Evolutionary conservation across 2,888 invertebrate species (phyloP), one percentile per base, ranked within the genome.

Genomic region (Penaeus monodon): DNA sequence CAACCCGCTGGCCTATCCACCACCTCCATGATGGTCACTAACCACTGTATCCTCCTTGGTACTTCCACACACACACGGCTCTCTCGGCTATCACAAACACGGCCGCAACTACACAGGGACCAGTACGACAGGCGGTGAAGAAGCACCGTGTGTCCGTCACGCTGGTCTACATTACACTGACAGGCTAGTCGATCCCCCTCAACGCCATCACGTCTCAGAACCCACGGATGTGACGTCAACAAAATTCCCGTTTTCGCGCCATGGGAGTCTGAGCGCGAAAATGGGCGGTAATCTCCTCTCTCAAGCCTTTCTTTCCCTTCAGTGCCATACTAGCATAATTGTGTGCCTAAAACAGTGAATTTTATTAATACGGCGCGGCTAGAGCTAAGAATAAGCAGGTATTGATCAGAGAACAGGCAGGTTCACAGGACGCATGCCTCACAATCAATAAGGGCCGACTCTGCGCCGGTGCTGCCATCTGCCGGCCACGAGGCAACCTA

Each of bases 91-190:
- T 66, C 65, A 49, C 66, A 78, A 84, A 78, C 66, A 73, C 84
- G 66, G 74, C 70, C 76, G 76, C 64, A 64, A 80, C 64, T 38
- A 82, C 86, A 82, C 86, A 77, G 77, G 81, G 78, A 82, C 86
- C 84, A 84, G 78, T 68, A 77, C 68, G 78, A 65, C 77, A 38
- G 57, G 78, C 83, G 83, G 79, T 68, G 79, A 79, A 74, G 73
- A 57, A 85, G 76, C 85, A 80, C 80, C 73, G 86, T 86, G 80
- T 86, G 81, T 86, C 77, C 83, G 73, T 80, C 86, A 87, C 86
- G 86, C 83, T 87, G 86, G 83, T 83, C 86, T 87, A 87, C 86
- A 87, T 87, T 87, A 87, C 86, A 87, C 86, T 87, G 82, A 87
- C 86, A 38, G 64, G 38, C 68, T 44, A 78, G 77, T 77, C 77